phyloP scores from a whole-genome alignment of 2,888 invertebrate genomes.

The Cryptus viduatorius region DNA sequence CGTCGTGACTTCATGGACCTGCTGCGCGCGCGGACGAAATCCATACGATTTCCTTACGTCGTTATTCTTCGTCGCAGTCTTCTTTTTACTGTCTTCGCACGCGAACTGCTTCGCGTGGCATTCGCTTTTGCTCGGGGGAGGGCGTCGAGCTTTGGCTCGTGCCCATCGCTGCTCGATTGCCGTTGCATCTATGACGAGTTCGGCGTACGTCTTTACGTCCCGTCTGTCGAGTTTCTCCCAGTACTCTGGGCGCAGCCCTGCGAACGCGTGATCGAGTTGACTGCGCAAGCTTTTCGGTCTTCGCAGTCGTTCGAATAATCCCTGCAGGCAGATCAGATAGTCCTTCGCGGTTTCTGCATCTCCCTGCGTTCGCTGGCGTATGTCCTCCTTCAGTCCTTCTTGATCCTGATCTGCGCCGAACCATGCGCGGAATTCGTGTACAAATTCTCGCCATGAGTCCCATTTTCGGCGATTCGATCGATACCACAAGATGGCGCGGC shows the following conservation, averaged over 20 bases:
- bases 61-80: background rate
- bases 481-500: slow-evolving; percentile 7
- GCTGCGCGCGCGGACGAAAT: background rate
- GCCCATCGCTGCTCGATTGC: too few species aligned
- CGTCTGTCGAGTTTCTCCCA: background rate
- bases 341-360: background rate
- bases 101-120: background rate
- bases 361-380: background rate
- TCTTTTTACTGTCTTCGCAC: background rate
- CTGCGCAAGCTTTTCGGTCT: background rate
- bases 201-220: background rate
- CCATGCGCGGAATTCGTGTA: background rate
- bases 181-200: background rate
- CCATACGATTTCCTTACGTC: background rate
- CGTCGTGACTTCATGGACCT: background rate
- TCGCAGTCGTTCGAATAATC: background rate
- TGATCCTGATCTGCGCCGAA: background rate
- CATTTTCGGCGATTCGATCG: background rate
- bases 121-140: slow-evolving; percentile 7
- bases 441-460: background rate
- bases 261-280: slow-evolving; percentile 11
- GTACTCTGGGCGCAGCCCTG: background rate
- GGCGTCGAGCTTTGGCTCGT: background rate
- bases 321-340: background rate
- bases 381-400: background rate